Base-by-base conservation (phyloP, 1,140 invertebrate species). In the Drosophila miranda region DNA sequence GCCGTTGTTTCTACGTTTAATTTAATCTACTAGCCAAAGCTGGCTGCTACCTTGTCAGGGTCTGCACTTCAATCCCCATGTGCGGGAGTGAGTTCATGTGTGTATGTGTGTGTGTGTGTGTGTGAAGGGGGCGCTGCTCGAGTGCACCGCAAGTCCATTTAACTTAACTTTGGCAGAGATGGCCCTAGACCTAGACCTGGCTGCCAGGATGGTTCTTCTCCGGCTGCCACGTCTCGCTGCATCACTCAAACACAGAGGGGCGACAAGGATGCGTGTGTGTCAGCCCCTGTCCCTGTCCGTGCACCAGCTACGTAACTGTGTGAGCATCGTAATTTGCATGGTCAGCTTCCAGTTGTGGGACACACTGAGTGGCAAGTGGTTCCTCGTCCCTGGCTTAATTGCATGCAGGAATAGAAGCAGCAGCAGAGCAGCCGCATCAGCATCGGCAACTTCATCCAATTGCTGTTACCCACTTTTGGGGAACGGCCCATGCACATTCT, bases 101-200 rank as follows among this genome's bases (percentile, higher is more conserved):
- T 42, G 52, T 50, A 42, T 45, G 28, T 50, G 46, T 56, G 45
- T 50, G 16, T 52, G 52, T 59, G 63, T 42, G 56, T 38, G 52
- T 59, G 45, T 28, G n/a, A 11, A 23, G 48, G 46, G 11, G 34
- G 34, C 11, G 59, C 70, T 83, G 75, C 71, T 77, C 78, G 81
- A 84, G 81, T 77, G 77, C 78, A 87, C 81, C 81, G 61, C 82
- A 86, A 86, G 81, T 86, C 81, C 81, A 86, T 86, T 86, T 86
- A 86, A 86, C 82, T 86, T 86, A 87, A 84, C 81, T 86, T 84
- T 80, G 81, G 60, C 57, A 75, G 28, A 60, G 54, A 13, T 23
- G 44, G 61, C 28, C 34, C 54, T 58, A 44, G 42, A 44, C 45
- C 75, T 44, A 57, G 44, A 26, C 23, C 51, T 45, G 19, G 43